A percentile compares a stretch with the other conserved stretches of the same genome.
phyloP scores from a whole-genome alignment of 2,888 invertebrate species.

The Andrena minutula region DNA sequence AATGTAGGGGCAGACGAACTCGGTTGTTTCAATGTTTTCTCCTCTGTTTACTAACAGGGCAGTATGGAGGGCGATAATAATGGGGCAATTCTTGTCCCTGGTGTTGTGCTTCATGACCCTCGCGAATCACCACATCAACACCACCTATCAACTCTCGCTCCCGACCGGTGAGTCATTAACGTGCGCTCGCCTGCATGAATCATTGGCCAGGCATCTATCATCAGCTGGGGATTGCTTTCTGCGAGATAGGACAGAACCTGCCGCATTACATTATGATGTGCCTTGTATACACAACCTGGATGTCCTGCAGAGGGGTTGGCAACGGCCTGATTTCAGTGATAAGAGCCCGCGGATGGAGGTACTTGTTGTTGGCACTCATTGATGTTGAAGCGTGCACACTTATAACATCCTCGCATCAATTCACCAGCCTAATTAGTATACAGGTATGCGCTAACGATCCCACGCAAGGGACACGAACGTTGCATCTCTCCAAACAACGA shows the following conservation, averaged over 20 bases:
- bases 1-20: neutral
- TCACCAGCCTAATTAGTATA: constrained; percentile 90
- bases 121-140: constrained; percentile 90
- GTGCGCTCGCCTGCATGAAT: constrained; percentile 6
- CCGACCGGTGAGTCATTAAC: constrained; percentile 87
- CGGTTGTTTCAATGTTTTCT: neutral
- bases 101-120: constrained; percentile 92
- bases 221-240: constrained; percentile 23
- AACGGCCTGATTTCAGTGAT: constrained; percentile 88
- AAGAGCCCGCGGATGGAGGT: constrained; percentile 91
- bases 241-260: constrained; percentile 89
- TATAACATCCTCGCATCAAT: constrained; percentile 92
- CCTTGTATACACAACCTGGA: constrained; percentile 91
- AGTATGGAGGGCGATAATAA: constrained; percentile 90
- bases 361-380: constrained; percentile 91
- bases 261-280: constrained; percentile 92
- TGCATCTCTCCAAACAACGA: neutral
- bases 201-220: neutral
- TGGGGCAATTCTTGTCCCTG: constrained; percentile 92
- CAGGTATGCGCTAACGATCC: constrained; percentile 86
- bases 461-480: constrained; percentile 9
- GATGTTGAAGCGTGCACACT: constrained; percentile 96
- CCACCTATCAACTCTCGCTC: constrained; percentile 89
- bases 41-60: constrained; percentile 85
- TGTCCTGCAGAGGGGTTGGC: constrained; percentile 90